Base-by-base conservation (phyloP, 2,888 invertebrate genomes). In the Atethmia centrago region DNA sequence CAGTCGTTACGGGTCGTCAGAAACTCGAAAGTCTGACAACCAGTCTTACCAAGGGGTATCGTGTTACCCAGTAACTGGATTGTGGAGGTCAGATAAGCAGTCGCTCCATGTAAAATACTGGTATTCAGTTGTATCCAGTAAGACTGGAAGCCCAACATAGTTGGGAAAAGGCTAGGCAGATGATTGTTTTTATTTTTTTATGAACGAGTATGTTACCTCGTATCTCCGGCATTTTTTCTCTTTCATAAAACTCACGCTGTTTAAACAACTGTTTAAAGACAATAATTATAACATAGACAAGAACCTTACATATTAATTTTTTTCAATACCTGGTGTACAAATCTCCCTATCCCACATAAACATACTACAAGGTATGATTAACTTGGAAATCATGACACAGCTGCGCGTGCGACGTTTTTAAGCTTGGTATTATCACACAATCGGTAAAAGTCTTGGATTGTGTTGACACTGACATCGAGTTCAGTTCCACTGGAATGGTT, bases 371-470 rank as follows among this genome's bases (percentile, higher is more conserved):
- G 0, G 28, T 70, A 49, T 31, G 2, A 59, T 58, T 28, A 40
- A 69, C 65, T 66, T 45, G 61, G 59, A 83, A 83, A 68, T 71
- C 75, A 64, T 25, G 55, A 56, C 53, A 53, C 1, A 36, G 51
- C 51, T 72, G 61, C 74, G 81, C 84, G 80, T 66, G 78, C 75
- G 71, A 74, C 67, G 74, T 65, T 84, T 79, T 76, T 74, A 61
- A 77, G 66, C 42, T 70, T 47, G 61, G n/a, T 77, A 84, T 85
- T 84, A 85, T 74, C 86, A 85, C 73, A 86, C 85, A 82, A 86
- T 86, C 59, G 77, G 86, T 79, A 86, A 86, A 86, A 85, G 85
- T 86, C 51, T 42, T 55, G n/a, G n/a, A 80, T 85, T 85, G 83
- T 85, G 69, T 0, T 53, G 47, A 16, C 51, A 9, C 2, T 28